Conservation (phyloP, 1,140 invertebrate genomes). For the Scylla paramamosain region DNA sequence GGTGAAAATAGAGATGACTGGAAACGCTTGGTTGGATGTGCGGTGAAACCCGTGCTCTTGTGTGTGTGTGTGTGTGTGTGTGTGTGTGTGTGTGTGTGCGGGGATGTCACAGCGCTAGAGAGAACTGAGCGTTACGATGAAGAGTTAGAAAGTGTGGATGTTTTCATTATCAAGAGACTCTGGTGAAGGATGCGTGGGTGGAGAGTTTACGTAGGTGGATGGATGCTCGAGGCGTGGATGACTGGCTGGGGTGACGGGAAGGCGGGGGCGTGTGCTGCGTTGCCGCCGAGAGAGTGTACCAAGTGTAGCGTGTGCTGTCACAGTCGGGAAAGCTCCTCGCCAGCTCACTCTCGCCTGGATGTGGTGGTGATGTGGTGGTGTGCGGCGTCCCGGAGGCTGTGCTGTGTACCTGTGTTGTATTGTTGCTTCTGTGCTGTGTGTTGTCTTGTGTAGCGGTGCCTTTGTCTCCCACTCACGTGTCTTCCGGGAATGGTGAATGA, state of each 20-base stretch:
- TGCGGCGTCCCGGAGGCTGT: too few relatives aligned
- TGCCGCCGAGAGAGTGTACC: not conserved
- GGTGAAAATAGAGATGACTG: slow-evolving; percentile 29
- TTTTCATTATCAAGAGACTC: not conserved
- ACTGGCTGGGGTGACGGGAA: not conserved
- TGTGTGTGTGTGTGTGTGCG: slow-evolving; percentile 63
- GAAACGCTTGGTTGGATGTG: slow-evolving; percentile 33
- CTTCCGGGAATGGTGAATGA: not conserved
- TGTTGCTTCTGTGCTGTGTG: not conserved
- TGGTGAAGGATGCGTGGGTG: not conserved
- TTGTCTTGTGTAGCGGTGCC: not conserved
- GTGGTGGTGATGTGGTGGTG: not conserved
- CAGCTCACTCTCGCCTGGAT: not conserved
- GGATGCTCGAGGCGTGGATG: not conserved
- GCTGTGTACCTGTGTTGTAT: not conserved
- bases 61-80: slow-evolving; percentile 64
- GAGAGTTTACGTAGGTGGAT: not conserved
- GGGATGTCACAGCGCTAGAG: not conserved
- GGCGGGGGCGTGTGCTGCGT: not conserved
- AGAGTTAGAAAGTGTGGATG: not conserved
- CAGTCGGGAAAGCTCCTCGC: not conserved
- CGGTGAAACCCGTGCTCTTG: slow-evolving; percentile 25
- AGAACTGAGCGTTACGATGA: not conserved
- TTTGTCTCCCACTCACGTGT: not conserved
- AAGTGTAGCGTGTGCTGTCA: not conserved